phyloP scores from a whole-genome alignment of 2,888 invertebrate species.

The Catocala fraxini region DNA sequence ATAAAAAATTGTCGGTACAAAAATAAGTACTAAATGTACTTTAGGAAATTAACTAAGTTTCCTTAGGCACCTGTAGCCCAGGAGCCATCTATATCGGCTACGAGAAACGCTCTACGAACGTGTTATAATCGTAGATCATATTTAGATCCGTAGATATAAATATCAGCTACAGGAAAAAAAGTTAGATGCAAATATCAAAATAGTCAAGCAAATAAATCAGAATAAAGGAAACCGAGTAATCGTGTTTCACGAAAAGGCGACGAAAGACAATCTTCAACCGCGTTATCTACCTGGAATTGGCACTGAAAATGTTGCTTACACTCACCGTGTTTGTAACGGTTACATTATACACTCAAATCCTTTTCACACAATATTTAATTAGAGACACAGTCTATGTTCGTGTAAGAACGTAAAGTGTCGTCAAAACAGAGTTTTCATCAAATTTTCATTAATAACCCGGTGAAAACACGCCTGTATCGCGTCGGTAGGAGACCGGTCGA shows the following conservation, averaged over 20 bases:
- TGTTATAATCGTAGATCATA: not conserved
- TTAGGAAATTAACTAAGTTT: not conserved
- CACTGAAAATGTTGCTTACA: slow-evolving; percentile 60
- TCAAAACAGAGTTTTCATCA: slow-evolving; percentile 69
- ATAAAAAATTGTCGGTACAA: no score
- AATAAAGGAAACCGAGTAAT: slow-evolving; percentile 29
- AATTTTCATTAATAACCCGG: slow-evolving; percentile 79
- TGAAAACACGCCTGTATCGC: slow-evolving; percentile 74
- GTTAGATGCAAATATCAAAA: slow-evolving; percentile 10
- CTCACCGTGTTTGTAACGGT: slow-evolving; percentile 68
- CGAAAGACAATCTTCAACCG: slow-evolving; percentile 48
- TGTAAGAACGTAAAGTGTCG: slow-evolving; percentile 49
- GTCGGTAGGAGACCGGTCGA: slow-evolving; percentile 35
- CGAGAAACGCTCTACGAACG: not conserved
- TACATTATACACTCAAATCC: slow-evolving; percentile 67
- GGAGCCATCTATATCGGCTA: not conserved
- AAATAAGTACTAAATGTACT: no score
- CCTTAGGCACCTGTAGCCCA: not conserved
- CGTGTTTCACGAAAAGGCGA: slow-evolving; percentile 27
- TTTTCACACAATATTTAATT: slow-evolving; percentile 62
- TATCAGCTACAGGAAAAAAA: not conserved
- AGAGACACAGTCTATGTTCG: slow-evolving; percentile 54
- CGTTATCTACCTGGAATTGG: slow-evolving; percentile 72
- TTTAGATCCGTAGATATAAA: slow-evolving; percentile 1
- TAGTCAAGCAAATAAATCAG: slow-evolving; percentile 33